Conservation (phyloP, 1,140 invertebrate species). For the Apis mellifera region Amel_HAv3.1 CM009946.2:7111501-7112000, state of each 20-base stretch:
- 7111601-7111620: background rate
- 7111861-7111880: constrained; percentile 4
- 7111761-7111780: background rate
- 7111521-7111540: too few species aligned
- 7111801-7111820: constrained; percentile 49
- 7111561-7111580: too few species aligned
- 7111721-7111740: constrained; percentile 15
- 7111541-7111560: too few species aligned
- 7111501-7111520: too few species aligned
- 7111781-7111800: too few species aligned
- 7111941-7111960: too few species aligned
- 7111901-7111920: constrained; percentile 19
- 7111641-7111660: constrained; percentile 52
- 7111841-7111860: background rate
- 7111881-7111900: background rate
- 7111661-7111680: constrained; percentile 47
- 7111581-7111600: too few species aligned
- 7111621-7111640: constrained; percentile 1
- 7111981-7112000: too few species aligned
- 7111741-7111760: background rate
- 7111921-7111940: background rate
- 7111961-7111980: too few species aligned
- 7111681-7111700: constrained; percentile 17
- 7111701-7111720: background rate
- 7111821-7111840: constrained; percentile 59